Base-by-base conservation (phyloP, 1,140 invertebrate genomes). In the Drosophila prosaltans region DNA sequence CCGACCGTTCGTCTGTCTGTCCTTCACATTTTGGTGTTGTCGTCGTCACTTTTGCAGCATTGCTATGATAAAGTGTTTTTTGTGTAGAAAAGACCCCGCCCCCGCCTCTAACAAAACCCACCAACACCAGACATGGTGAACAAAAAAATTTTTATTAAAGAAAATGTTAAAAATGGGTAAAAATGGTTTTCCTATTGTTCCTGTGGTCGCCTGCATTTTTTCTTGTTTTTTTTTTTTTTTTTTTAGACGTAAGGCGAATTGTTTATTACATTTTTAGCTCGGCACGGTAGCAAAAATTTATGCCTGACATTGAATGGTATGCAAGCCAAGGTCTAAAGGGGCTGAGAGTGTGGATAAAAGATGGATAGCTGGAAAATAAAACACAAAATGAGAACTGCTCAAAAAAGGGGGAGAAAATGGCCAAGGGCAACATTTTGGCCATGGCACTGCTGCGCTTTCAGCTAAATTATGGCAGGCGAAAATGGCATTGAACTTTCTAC, bases 11-110 rank as follows among this genome's bases (percentile, higher is more conserved):
- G 28, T 3, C 28, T 4, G 32, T 36, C 32, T 36, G 32, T 36
- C 32, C 32, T 36, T 36, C 32, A 36, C 32, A 36, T 36, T 24
- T 26, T 51, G 45, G 45, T 51, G 39, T 68, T 45, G 39, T 67
- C 63, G 61, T 73, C 74, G 69, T 73, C 74, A 77, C 62, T 78
- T 59, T 69, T 78, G 70, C 71, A 69, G 59, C 65, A 69, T 78
- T 80, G 66, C 70, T 78, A 74, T 80, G 78, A 80, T 78, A 74
- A 78, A 80, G 78, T 80, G 78, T 64, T 80, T 70, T 78, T 69
- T 66, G 74, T 76, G 73, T 74, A 30, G 75, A 63, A 64, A 7
- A 64, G 21, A 51, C 45, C 45, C 21, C 45, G 45, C 43, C 65
- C 58, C 41, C 60, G 45, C 43, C 65, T 57, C 41, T 54, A 39